These are phyloP conservation scores for Epizoanthus illoricatus DNA, from an alignment of 92 coral and sea anemone species.

Conservation along the genomic window DNA sequence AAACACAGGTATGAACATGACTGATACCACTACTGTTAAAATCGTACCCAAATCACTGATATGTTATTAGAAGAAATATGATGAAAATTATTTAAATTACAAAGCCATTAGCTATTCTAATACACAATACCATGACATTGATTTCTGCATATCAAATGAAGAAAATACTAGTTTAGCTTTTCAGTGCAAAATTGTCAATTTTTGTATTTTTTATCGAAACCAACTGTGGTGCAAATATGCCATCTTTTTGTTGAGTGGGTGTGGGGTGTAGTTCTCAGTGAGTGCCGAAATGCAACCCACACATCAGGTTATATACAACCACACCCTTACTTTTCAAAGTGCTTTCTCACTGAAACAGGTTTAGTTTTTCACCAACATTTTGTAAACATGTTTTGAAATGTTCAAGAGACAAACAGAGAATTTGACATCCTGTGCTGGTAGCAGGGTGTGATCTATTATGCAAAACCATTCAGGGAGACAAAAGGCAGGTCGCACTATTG, in stretches of 20 bases:
- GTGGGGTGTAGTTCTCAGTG: background rate
- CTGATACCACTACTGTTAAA: background rate
- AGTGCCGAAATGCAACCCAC: background rate
- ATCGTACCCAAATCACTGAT: background rate
- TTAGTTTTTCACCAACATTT: background rate
- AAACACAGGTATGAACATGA: background rate
- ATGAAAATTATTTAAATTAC: too few species aligned
- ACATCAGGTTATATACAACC: background rate
- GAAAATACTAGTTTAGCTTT: too few species aligned
- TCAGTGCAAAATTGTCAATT: too few species aligned
- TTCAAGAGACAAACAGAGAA: background rate
- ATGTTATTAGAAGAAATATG: too few species aligned
- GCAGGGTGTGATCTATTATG: background rate
- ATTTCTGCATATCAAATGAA: too few species aligned
- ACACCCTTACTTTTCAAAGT: background rate
- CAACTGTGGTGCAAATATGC: too few species aligned
- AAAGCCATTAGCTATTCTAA: too few species aligned
- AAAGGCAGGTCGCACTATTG: slow-evolving; percentile 26
- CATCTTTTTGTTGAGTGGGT: too few species aligned
- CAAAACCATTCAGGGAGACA: slow-evolving; percentile 21
- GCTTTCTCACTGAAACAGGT: background rate
- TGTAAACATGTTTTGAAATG: slow-evolving; percentile 15
- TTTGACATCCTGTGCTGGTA: background rate
- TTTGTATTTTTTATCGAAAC: too few species aligned
- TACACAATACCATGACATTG: too few species aligned